Base-by-base conservation (phyloP, 2,888 invertebrate genomes). In the Malacosoma neustria region DNA sequence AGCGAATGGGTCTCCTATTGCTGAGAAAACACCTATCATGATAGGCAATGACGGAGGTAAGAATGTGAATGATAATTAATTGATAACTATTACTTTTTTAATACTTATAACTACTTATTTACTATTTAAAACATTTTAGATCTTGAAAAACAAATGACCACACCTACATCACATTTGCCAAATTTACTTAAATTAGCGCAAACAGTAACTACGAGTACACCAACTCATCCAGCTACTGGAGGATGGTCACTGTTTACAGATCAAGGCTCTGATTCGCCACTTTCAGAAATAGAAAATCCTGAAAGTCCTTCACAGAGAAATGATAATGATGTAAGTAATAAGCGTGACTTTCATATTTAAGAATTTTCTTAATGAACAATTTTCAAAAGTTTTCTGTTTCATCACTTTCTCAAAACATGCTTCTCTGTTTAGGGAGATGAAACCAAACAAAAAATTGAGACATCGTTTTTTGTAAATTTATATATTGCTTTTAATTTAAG, bases 201-300 rank as follows among this genome's bases (percentile, higher is more conserved):
- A 43, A 52, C 59, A 0, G 81, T 81, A 0, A 75, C 79, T 3
- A 84, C 85, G 1, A 84, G 84, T 34, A 85, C 85, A 0, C 85
- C 85, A 0, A 84, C 84, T 0, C 72, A 82, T 34, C 63, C 79
- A 1, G 54, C 60, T 1, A 42, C 43, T 4, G 71, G 61, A 1
- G 71, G 66, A 0, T 84, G 84, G 84, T 57, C 73, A 0, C 41
- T 82, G 30, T 85, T 85, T 39, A 63, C 75, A 2, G 74, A 69
- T 13, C 72, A 72, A 32, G 73, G 71, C 9, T 67, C 70, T 14
- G 82, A 85, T 30, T 85, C 85, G 1, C 84, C 84, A 0, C 62
- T 85, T 1, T 85, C 84, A 7, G 85, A 85, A 48, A 85, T 85
- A 36, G 84, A 84, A 49, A 77, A 67, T 11, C 58, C 69, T 7